Evolutionary conservation across 2,797 vertebrate species (phyloP).

Genomic region (Hydrolagus colliei): DNA sequence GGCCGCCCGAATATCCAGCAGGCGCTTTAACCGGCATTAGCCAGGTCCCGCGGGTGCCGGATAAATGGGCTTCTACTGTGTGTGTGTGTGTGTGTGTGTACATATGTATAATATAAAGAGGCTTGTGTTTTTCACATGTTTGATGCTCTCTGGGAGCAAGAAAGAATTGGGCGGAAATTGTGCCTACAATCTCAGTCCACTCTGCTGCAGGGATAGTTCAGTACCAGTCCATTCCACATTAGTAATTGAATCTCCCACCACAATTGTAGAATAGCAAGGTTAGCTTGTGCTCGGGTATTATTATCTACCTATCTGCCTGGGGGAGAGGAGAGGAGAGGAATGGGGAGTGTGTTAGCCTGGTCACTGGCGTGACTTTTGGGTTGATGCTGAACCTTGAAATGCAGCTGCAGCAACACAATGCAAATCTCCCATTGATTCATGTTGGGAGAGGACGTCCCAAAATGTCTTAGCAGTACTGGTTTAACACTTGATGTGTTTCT

Average conservation of each 20-base stretch:
- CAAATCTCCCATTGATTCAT: too few relatives aligned
- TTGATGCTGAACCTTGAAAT: not conserved
- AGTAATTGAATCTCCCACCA: too few relatives aligned
- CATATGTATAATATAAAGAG: not conserved
- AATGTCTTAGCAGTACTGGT: too few relatives aligned
- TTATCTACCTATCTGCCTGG: not conserved
- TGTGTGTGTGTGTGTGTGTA: too few relatives aligned
- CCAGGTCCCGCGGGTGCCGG: too few relatives aligned
- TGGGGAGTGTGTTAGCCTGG: not conserved
- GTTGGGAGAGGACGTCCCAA: too few relatives aligned
- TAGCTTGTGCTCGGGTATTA: too few relatives aligned
- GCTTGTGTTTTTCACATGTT: not conserved
- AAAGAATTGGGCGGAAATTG: not conserved
- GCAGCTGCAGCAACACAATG: not conserved
- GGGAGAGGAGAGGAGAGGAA: not conserved
- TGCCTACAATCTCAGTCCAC: not conserved
- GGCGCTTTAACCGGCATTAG: too few relatives aligned
- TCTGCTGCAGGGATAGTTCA: not conserved
- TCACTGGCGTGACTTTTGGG: not conserved
- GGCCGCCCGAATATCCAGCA: too few relatives aligned
- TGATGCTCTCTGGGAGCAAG: not conserved
- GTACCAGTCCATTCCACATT: too few relatives aligned
- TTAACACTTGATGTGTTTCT: not conserved
- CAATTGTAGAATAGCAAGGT: not conserved
- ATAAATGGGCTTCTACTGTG: too few relatives aligned